Base-by-base conservation (phyloP, 2,797 vertebrate species). In the Tangara arthus region DNA sequence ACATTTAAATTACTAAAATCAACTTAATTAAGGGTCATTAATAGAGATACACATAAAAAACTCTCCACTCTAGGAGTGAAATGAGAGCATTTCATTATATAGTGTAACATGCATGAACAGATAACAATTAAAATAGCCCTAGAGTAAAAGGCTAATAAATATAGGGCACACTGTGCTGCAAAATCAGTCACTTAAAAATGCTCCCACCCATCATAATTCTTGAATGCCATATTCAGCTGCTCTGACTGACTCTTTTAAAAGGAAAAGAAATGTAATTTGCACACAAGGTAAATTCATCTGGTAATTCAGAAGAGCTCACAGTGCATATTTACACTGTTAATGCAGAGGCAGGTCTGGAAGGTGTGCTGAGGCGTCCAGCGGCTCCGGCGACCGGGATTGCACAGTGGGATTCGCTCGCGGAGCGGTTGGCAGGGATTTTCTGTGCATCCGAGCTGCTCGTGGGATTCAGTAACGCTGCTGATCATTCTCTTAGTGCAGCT, bases 101-200 rank as follows among this genome's bases (percentile, higher is more conserved):
- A 89, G 90, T 94, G 61, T 95, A 92, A 81, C 96, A 96, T 96
- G 95, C 94, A 61, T 89, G 94, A 96, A 83, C 95, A 97, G 97
- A 98, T 97, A 97, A 98, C 97, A 98, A 98, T 98, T 98, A 98
- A 98, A 97, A 97, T 88, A 97, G 96, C 98, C 97, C 97, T 96
- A 80, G 97, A 97, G 92, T 97, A 97, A 97, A 96, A 98, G 98
- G 97, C 96, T 97, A 98, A 93, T 98, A 97, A 97, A 97, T 95
- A 89, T 68, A 95, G 97, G 96, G 97, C 97, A 97, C 92, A 56
- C 73, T 81, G 82, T 94, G 91, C 93, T 93, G 70, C 87, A 95
- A 95, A 96, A 75, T 95, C 88, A 94, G 95, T 96, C 92, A 96
- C 92, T 96, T 96, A 95, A 97, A 96, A 96, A 96, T 88, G 72